Evolutionary conservation across 2,888 invertebrate species (phyloP).

Genomic region (Aethes cnicana): DNA sequence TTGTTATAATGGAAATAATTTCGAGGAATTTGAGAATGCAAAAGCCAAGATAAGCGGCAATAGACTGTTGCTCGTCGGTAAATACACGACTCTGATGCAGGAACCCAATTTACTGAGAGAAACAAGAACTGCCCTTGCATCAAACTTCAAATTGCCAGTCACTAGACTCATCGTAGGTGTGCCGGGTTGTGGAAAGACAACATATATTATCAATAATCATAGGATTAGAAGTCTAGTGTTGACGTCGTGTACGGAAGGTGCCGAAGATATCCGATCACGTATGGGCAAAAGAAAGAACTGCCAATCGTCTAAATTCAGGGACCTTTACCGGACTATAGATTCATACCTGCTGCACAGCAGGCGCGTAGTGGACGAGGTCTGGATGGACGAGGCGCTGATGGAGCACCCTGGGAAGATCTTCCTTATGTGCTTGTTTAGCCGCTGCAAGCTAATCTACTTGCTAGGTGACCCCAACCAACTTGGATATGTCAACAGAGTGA

Average conservation of each 20-base stretch:
- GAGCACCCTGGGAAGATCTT: conserved; percentile 28
- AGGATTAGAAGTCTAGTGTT: conserved; percentile 10
- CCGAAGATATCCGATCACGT: conserved; percentile 22
- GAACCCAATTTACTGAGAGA: conserved; percentile 18
- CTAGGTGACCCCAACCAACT: conserved; percentile 28
- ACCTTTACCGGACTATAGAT: conserved; percentile 23
- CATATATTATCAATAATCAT: conserved; percentile 18
- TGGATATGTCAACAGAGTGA: conserved; percentile 18
- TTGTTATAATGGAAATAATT: conserved; percentile 21
- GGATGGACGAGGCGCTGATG: conserved; percentile 28
- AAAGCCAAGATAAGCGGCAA: not conserved
- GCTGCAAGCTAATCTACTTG: conserved; percentile 4
- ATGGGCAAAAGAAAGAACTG: conserved; percentile 3
- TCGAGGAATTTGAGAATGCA: conserved; percentile 6
- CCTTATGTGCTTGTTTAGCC: conserved; percentile 22
- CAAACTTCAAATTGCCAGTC: conserved; percentile 8
- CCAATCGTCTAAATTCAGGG: not conserved
- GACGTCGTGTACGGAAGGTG: conserved; percentile 24
- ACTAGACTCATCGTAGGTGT: conserved; percentile 16
- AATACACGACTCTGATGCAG: conserved; percentile 24
- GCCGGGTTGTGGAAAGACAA: conserved; percentile 27
- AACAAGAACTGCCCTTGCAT: not conserved
- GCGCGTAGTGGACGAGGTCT: not conserved
- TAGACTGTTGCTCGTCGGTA: conserved; percentile 24
- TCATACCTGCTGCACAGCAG: conserved; percentile 20